These are phyloP conservation scores for Oncorhynchus clarkii DNA, from an alignment of 2,113 vertebrate species.

Conservation along the genomic window DNA sequence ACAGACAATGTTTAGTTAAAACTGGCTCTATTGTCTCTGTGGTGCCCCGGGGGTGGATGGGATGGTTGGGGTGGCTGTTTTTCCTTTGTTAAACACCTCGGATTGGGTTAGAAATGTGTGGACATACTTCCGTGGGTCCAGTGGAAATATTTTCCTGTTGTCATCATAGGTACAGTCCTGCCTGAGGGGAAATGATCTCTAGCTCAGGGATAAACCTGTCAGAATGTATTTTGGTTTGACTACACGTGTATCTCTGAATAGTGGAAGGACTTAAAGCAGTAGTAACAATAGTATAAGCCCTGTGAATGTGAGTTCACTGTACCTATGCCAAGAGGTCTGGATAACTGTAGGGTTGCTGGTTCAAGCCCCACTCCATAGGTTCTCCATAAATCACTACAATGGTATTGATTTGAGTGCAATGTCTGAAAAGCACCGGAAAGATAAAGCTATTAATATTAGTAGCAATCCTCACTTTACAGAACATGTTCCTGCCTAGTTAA, in stretches of 20 bases:
- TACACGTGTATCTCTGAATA: background rate
- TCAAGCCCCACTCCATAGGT: too few species aligned
- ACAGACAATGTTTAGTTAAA: constrained; percentile 4
- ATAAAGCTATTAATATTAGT: too few species aligned
- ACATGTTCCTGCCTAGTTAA: too few species aligned
- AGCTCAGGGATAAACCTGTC: constrained; percentile 6
- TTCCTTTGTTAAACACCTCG: constrained; percentile 41
- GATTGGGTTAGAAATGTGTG: constrained; percentile 38
- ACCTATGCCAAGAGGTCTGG: background rate
- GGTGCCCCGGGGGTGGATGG: background rate
- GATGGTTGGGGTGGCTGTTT: constrained; percentile 42
- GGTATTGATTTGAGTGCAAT: too few species aligned
- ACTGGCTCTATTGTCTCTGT: constrained; percentile 18
- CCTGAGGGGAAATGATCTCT: constrained; percentile 34
- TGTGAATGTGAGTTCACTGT: background rate
- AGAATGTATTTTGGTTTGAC: constrained; percentile 22
- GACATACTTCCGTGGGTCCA: background rate
- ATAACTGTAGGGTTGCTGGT: too few species aligned
- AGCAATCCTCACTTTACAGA: too few species aligned
- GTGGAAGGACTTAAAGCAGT: background rate
- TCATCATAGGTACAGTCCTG: constrained; percentile 63
- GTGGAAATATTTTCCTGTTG: constrained; percentile 65
- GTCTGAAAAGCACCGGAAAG: too few species aligned
- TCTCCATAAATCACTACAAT: too few species aligned
- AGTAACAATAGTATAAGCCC: background rate